A percentile compares a stretch with the other conserved stretches of the same genome.
These are phyloP conservation scores for Ceyx cyanopectus DNA, from an alignment of 2,113 vertebrate genomes.

Conservation along the genomic window DNA sequence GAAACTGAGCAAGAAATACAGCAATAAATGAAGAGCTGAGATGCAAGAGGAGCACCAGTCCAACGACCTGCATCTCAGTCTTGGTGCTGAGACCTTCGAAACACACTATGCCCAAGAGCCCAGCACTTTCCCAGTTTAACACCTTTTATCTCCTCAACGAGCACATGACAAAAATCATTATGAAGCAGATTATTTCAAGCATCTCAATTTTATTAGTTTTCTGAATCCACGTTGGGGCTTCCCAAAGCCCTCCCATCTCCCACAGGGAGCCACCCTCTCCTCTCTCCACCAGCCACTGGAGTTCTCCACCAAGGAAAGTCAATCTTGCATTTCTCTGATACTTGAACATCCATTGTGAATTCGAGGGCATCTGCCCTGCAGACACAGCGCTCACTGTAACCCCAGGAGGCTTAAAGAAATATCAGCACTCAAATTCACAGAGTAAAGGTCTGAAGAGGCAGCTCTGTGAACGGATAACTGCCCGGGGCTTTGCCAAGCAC, in stretches of 20 bases:
- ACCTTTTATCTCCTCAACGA: background rate
- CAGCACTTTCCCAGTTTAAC: background rate
- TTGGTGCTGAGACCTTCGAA: accelerated
- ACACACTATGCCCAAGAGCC: background rate
- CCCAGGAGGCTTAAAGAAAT: constrained; percentile 74
- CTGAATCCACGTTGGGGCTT: background rate
- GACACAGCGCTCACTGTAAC: constrained; percentile 62
- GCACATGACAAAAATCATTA: background rate
- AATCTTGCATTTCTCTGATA: constrained; percentile 55
- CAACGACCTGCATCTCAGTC: background rate
- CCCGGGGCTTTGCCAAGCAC: constrained; percentile 73
- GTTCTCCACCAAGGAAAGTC: constrained; percentile 5
- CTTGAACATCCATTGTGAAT: constrained; percentile 40
- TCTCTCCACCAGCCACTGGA: background rate
- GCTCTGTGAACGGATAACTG: constrained; percentile 70
- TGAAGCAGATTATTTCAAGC: background rate
- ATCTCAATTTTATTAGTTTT: background rate
- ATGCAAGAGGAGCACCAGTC: background rate
- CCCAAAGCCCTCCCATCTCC: background rate
- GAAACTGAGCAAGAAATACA: background rate
- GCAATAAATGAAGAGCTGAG: background rate
- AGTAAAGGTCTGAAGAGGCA: constrained; percentile 74
- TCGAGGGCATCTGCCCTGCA: constrained; percentile 65
- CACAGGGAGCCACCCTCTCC: background rate
- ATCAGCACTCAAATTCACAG: constrained; percentile 73